Evolutionary conservation across 2,888 invertebrate species (phyloP).

Genomic region (Hydrotaea diabolus): DNA sequence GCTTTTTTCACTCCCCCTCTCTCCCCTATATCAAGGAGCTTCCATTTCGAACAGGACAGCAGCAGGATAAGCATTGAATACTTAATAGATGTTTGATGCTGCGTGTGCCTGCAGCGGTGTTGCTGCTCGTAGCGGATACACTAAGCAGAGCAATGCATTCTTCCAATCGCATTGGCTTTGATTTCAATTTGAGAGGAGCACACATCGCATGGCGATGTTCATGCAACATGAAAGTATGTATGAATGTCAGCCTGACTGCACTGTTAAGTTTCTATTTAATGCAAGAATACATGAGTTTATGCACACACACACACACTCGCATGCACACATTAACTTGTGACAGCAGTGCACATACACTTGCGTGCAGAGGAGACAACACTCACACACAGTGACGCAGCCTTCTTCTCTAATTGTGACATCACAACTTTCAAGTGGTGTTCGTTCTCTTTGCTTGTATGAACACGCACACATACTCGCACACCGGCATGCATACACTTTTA

Average conservation of each 20-base stretch:
- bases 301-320: not conserved
- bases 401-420: constrained; percentile 21
- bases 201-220: not conserved
- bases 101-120: not conserved
- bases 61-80: not conserved
- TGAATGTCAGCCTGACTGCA: not conserved
- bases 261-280: not conserved
- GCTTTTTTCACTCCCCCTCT: no score
- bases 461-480: not conserved
- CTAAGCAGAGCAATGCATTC: not conserved
- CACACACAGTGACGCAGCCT: not conserved
- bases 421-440: constrained; percentile 32
- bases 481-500: not conserved
- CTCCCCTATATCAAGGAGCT: no score
- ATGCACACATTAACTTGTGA: not conserved
- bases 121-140: not conserved
- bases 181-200: constrained; percentile 10
- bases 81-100: not conserved
- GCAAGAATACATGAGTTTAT: not conserved
- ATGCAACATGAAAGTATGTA: not conserved
- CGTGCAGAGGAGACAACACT: not conserved
- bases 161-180: constrained; percentile 9
- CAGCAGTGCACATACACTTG: not conserved
- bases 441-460: not conserved
- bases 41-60: not conserved